Conservation (phyloP, 2,888 invertebrate genomes). For the Lithophane leautieri region DNA sequence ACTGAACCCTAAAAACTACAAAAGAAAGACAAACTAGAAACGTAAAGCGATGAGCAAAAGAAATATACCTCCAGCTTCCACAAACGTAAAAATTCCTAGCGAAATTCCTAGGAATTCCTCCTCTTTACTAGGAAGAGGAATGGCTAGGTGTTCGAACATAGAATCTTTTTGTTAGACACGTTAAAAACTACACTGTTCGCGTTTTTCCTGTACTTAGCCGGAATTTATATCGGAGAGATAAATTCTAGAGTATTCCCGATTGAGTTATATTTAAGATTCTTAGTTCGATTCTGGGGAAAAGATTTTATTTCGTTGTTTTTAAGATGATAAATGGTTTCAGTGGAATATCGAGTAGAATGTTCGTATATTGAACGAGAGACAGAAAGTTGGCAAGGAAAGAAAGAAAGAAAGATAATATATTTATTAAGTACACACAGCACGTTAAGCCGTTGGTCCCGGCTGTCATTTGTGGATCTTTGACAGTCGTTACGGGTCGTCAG, state of each 20-base stretch:
- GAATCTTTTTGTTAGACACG: constrained; percentile 50
- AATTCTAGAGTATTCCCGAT: constrained; percentile 59
- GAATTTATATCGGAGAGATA: constrained; percentile 62
- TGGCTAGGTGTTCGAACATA: constrained; percentile 43
- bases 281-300: constrained; percentile 24
- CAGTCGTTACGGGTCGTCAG: too few species aligned
- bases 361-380: not conserved
- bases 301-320: constrained; percentile 11
- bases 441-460: too few species aligned
- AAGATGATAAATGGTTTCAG: constrained; percentile 27
- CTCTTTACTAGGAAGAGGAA: constrained; percentile 41
- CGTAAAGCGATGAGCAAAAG: not conserved
- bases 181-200: constrained; percentile 51
- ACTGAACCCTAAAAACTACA: not conserved
- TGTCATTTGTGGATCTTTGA: too few species aligned
- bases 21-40: not conserved
- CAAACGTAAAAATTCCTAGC: constrained; percentile 17
- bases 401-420: too few species aligned
- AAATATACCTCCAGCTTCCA: constrained; percentile 9
- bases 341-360: not conserved
- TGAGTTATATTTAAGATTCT: constrained; percentile 57
- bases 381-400: not conserved
- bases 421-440: too few species aligned
- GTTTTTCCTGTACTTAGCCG: constrained; percentile 57
- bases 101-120: constrained; percentile 32